Percentiles rank a stretch among this genome's conserved stretches.
Evolutionary conservation across 2,888 invertebrate species (phyloP).

Genomic region (Drosophila histrio): DNA sequence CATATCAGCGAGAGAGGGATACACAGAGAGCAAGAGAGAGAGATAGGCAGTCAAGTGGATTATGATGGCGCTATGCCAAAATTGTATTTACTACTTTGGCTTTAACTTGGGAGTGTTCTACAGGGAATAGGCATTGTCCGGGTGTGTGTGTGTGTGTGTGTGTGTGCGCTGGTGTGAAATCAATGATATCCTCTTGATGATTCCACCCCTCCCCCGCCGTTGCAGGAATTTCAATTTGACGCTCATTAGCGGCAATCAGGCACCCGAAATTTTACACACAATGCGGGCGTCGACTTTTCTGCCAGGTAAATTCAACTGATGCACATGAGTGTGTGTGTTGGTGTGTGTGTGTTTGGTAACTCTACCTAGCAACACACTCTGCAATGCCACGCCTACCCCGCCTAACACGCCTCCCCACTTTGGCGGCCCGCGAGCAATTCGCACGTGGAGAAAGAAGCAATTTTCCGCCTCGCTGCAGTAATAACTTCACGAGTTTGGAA

Average conservation of each 20-base stretch:
- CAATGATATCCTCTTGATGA: conserved; percentile 27
- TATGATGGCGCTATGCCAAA: conserved; percentile 52
- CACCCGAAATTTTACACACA: conserved; percentile 31
- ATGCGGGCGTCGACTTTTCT: conserved; percentile 30
- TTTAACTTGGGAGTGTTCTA: neutral
- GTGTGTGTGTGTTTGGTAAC: neutral
- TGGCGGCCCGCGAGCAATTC: conserved; percentile 44
- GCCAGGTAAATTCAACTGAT: conserved; percentile 32
- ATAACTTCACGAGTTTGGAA: conserved; percentile 58
- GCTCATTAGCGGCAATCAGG: conserved; percentile 72
- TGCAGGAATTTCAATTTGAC: conserved; percentile 72
- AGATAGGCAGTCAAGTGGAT: conserved; percentile 39
- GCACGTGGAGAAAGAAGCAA: conserved; percentile 68
- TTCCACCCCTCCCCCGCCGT: neutral
- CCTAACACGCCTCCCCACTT: neutral
- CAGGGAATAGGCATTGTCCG: neutral
- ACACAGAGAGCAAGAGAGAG: neutral
- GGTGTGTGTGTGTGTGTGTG: neutral
- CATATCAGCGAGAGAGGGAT: neutral
- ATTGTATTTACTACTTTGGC: conserved; percentile 47
- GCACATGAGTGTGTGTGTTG: conserved; percentile 8
- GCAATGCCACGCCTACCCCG: neutral
- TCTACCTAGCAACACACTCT: conserved; percentile 6
- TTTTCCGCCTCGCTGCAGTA: conserved; percentile 73
- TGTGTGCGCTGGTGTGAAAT: conserved; percentile 41